A percentile compares a stretch with the other conserved stretches of the same genome.
These are phyloP conservation scores for Coleophora deauratella DNA, from an alignment of 2,888 invertebrate genomes.

Conservation along the genomic window DNA sequence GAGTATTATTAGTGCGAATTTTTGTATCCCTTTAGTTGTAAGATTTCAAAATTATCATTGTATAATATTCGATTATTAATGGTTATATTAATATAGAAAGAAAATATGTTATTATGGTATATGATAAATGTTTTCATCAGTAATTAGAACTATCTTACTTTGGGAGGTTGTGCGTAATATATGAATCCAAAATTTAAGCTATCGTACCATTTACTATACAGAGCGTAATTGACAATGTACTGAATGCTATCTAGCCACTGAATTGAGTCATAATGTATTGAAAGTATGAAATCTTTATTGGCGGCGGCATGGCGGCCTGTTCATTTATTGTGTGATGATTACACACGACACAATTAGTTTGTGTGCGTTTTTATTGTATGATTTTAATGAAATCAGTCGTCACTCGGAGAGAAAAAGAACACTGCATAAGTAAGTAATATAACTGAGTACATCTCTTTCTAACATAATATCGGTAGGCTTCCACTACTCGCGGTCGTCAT, in stretches of 20 bases:
- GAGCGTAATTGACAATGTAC: background rate
- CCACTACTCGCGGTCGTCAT: no score
- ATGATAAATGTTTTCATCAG: constrained; percentile 26
- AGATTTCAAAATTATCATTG: constrained; percentile 67
- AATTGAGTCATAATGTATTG: no score
- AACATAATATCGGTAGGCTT: no score
- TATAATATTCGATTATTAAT: constrained; percentile 45
- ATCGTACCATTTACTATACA: background rate
- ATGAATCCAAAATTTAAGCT: constrained; percentile 26
- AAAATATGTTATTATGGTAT: constrained; percentile 18
- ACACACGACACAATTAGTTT: no score
- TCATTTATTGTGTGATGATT: no score
- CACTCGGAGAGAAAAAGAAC: no score
- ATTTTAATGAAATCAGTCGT: no score
- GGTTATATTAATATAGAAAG: constrained; percentile 17
- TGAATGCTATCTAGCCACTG: background rate
- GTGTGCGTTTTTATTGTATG: no score
- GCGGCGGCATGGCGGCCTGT: no score
- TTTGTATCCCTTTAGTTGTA: constrained; percentile 64
- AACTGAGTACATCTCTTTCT: no score
- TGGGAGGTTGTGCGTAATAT: constrained; percentile 54
- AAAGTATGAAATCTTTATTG: no score
- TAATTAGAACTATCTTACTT: constrained; percentile 46
- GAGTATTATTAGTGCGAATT: constrained; percentile 70
- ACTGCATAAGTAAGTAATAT: no score